phyloP scores from a whole-genome alignment of 2,113 vertebrate genomes.

The Hoplias malabaricus region DNA sequence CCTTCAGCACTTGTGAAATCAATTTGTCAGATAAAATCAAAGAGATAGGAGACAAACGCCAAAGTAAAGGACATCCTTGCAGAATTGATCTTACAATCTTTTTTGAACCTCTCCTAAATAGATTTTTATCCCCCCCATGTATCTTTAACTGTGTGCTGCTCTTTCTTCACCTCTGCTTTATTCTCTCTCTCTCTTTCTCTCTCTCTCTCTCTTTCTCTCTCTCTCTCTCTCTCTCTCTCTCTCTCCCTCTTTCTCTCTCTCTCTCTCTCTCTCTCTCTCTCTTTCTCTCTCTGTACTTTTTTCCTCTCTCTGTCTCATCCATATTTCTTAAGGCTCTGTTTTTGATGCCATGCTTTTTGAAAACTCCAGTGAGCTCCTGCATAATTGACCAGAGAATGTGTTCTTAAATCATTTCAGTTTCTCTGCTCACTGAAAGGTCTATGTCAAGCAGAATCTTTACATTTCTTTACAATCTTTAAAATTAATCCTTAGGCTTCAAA shows the following conservation, averaged over 20 bases:
- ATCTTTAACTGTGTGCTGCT: constrained; percentile 27
- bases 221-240: background rate
- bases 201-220: background rate
- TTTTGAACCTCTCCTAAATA: constrained; percentile 24
- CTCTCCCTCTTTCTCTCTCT: background rate
- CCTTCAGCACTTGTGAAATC: constrained; percentile 42
- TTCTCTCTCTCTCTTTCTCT: constrained; percentile 16
- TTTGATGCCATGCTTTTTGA: constrained; percentile 29
- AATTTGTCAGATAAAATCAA: constrained; percentile 53
- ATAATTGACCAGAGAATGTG: constrained; percentile 11
- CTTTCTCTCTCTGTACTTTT: background rate
- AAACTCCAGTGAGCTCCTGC: constrained; percentile 11
- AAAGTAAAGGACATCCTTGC: constrained; percentile 36
- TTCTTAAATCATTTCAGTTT: background rate
- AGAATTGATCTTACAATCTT: constrained; percentile 40
- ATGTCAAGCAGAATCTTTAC: background rate
- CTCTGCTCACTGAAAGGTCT: background rate
- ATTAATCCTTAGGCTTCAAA: no score
- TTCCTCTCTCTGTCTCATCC: background rate
- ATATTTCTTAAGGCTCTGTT: constrained; percentile 13
- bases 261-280: background rate
- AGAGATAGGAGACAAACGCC: constrained; percentile 40
- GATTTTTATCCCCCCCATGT: constrained; percentile 28
- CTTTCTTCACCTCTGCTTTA: constrained; percentile 17
- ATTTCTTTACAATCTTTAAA: no score